phyloP scores from a whole-genome alignment of 2,888 invertebrate genomes.

The Drosophila demipolita region DNA sequence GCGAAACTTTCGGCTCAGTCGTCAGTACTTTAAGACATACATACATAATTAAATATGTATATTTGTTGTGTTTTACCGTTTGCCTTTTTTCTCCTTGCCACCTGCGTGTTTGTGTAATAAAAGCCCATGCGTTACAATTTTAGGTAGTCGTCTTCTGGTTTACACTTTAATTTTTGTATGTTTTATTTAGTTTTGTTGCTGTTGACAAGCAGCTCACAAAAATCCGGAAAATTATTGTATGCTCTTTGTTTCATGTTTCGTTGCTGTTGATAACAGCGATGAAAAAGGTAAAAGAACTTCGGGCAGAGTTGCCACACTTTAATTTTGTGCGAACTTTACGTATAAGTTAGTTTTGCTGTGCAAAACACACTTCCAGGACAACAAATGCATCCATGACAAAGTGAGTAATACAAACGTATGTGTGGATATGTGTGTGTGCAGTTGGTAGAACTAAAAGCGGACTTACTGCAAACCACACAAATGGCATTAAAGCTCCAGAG shows the following conservation, averaged over 20 bases:
- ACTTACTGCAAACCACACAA: constrained; percentile 8
- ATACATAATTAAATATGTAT: neutral
- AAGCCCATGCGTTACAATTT: constrained; percentile 7
- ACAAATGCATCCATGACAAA: neutral
- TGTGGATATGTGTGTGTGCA: neutral
- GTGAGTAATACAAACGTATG: neutral
- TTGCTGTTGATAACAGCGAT: constrained; percentile 10
- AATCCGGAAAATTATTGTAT: neutral
- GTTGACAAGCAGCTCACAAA: neutral
- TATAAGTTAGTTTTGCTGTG: neutral
- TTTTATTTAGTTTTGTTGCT: neutral
- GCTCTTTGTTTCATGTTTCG: neutral
- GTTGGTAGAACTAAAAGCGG: constrained; percentile 8
- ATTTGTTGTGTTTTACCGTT: constrained; percentile 8
- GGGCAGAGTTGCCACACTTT: constrained; percentile 24
- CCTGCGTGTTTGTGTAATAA: constrained; percentile 8
- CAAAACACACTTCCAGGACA: neutral
- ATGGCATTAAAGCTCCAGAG: neutral
- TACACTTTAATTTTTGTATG: constrained; percentile 1
- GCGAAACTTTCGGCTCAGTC: constrained; percentile 24
- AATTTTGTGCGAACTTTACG: constrained; percentile 1
- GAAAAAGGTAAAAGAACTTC: neutral
- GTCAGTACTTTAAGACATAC: constrained; percentile 14
- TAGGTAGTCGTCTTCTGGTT: neutral
- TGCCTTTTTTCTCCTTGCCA: constrained; percentile 17